Base-by-base conservation (phyloP, 1,140 invertebrate species). In the Cardiocondyla obscurior region DNA sequence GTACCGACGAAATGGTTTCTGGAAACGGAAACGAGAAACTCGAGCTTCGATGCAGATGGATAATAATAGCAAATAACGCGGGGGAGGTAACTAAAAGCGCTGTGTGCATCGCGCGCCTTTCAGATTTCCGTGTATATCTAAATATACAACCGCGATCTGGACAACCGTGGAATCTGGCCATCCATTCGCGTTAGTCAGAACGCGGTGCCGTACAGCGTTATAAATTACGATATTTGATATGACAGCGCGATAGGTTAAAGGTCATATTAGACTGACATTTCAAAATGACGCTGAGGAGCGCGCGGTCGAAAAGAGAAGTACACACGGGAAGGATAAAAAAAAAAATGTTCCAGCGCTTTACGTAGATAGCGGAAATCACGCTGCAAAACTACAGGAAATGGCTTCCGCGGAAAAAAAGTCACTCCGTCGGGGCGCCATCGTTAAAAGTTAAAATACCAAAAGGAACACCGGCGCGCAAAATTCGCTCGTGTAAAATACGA, bases 191-290 rank as follows among this genome's bases (percentile, higher is more conserved):
- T 79, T 77, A 53, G 16, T 65, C 10, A 10, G 22, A 79, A 67
- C n/a, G 67, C 22, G 46, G 51, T n/a, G n/a, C n/a, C 28, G 16
- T n/a, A 33, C 51, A 77, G 53, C 74, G 30, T 67, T 79, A 79
- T 79, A 33, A 67, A 67, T 79, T 67, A 79, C 49, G 73, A n/a
- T 67, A 79, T 79, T 79, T 67, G 33, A 79, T 67, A 53, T 28
- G 46, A 79, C 60, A 79, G 19, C 25, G 22, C 16, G 16, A 55
- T 67, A 67, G 46, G 33, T 30, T 53, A 67, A 25, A 67, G 62
- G 46, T 79, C 33, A 39, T 30, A 67, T 79, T 79, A 67, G 10
- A 67, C 12, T 67, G 60, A 77, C 60, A 53, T 67, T 39, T 79
- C 3, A 36, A 67, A 67, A 55, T 79, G 33, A 30, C 57, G 7